These are phyloP conservation scores for Zaprionus africanus DNA, from an alignment of 1,140 invertebrate genomes.

Conservation along the genomic window DNA sequence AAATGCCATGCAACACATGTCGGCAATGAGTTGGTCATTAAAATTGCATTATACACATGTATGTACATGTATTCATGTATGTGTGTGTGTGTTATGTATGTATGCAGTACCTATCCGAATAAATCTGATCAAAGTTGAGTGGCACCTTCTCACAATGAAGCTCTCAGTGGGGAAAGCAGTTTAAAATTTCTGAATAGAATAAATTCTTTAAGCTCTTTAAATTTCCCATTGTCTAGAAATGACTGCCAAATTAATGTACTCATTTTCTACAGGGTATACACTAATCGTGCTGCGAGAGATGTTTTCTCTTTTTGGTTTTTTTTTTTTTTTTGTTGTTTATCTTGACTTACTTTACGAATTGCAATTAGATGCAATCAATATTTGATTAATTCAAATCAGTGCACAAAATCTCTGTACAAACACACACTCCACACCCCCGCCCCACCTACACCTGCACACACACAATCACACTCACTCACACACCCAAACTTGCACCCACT, in stretches of 20 bases:
- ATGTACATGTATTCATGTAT: neutral
- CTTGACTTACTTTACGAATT: constrained; percentile 12
- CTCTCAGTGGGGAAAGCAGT: too few relatives aligned
- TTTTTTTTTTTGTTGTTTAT: neutral
- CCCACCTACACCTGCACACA: neutral
- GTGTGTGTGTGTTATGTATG: too few relatives aligned
- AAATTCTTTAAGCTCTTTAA: neutral
- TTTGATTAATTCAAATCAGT: constrained; percentile 57
- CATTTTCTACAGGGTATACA: neutral
- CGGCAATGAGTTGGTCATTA: constrained; percentile 1
- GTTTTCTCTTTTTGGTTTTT: neutral
- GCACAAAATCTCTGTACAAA: constrained; percentile 44
- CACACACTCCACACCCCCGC: neutral
- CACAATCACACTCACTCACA: neutral
- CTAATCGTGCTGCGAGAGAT: neutral
- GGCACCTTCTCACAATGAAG: too few relatives aligned
- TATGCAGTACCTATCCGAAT: too few relatives aligned
- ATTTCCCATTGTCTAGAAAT: neutral
- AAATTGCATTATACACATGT: neutral
- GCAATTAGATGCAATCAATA: constrained; percentile 55
- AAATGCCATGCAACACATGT: constrained; percentile 3
- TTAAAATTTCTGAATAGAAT: neutral
- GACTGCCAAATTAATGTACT: neutral
- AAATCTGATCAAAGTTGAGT: too few relatives aligned
- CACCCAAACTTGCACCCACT: neutral